phyloP scores from a whole-genome alignment of 2,113 vertebrate genomes.

The Narcine bancroftii region DNA sequence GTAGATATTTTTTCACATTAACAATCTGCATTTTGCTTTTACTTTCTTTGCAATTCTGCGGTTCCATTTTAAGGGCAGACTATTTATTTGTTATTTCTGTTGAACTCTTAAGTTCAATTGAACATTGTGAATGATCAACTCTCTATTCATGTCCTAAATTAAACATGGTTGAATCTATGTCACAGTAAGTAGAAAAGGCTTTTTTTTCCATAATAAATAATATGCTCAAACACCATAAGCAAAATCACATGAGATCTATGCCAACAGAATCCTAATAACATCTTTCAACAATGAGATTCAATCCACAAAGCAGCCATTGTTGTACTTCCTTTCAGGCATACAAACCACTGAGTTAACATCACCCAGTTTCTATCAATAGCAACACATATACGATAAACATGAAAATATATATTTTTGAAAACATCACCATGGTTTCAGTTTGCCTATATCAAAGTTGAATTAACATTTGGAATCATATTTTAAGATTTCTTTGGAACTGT shows the following conservation, averaged over 20 bases:
- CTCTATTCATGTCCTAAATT: background rate
- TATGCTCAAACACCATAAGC: background rate
- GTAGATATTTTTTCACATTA: background rate
- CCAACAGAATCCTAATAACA: constrained; percentile 32
- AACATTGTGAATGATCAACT: background rate
- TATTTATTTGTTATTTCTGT: background rate
- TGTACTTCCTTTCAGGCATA: background rate
- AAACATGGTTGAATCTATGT: background rate
- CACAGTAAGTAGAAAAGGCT: constrained; percentile 21
- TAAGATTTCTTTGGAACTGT: background rate
- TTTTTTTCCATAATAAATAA: constrained; percentile 30
- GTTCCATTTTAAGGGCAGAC: background rate
- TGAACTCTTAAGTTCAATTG: background rate
- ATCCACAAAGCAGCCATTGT: constrained; percentile 30
- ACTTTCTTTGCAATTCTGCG: background rate
- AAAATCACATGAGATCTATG: constrained; percentile 25
- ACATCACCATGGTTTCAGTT: background rate
- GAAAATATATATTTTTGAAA: background rate
- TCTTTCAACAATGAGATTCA: constrained; percentile 16
- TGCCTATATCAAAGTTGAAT: background rate
- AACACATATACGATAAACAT: background rate
- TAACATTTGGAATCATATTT: background rate
- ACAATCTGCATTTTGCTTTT: background rate
- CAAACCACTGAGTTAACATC: background rate
- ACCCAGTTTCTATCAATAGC: background rate